These are phyloP conservation scores for Halisarca cf. caerulea DNA, from an alignment of 37 sponge, comb jelly and placozoan genomes.

Conservation along the genomic window DNA sequence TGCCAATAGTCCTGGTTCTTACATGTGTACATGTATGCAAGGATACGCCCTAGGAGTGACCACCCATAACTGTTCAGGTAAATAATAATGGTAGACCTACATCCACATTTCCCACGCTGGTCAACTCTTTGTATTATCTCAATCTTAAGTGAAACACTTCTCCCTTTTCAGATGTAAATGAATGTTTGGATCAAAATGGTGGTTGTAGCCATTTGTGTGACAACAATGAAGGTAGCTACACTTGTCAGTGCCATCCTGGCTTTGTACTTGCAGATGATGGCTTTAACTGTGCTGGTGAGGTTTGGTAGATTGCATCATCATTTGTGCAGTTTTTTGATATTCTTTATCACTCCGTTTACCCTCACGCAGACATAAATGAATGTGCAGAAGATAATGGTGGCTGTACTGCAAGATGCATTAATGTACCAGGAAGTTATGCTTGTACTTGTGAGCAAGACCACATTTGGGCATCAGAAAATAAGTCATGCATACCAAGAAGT, in stretches of 20 bases:
- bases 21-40: background rate
- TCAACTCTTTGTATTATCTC: too few relatives aligned
- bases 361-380: background rate
- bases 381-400: background rate
- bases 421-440: conserved; percentile 14
- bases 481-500: too few relatives aligned
- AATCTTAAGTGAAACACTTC: too few relatives aligned
- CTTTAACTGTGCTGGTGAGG: conserved; percentile 30
- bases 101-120: too few relatives aligned
- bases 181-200: conserved; percentile 23
- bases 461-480: too few relatives aligned
- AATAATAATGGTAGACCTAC: background rate
- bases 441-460: conserved; percentile 38
- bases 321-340: too few relatives aligned
- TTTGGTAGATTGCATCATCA: too few relatives aligned
- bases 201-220: conserved; percentile 39
- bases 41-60: background rate
- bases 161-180: conserved; percentile 45
- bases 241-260: conserved; percentile 36
- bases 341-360: too few relatives aligned
- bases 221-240: conserved; percentile 44
- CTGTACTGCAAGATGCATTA: background rate
- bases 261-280: conserved; percentile 22
- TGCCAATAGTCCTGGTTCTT: conserved; percentile 7
- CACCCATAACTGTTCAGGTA: background rate